Evolutionary conservation across 2,888 invertebrate species (phyloP).

Genomic region (Leuctra nigra): DNA sequence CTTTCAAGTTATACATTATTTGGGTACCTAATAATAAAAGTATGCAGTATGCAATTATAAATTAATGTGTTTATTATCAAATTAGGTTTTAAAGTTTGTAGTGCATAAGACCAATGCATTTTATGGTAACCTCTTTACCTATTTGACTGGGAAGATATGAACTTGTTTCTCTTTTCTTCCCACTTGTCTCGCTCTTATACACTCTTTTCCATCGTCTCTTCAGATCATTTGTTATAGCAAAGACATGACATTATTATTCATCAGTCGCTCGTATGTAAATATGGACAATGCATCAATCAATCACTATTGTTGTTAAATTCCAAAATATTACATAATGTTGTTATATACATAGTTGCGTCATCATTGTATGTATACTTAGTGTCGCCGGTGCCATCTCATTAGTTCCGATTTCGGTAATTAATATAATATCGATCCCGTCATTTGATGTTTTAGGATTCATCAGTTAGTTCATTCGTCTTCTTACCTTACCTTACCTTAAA

Average conservation of each 20-base stretch:
- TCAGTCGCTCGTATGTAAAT: constrained; percentile 4
- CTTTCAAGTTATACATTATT: too few species aligned
- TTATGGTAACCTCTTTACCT: too few species aligned
- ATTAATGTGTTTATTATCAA: too few species aligned
- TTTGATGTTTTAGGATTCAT: not conserved
- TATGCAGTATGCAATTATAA: too few species aligned
- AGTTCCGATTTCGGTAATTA: not conserved
- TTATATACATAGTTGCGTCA: constrained; percentile 5
- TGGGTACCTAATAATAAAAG: too few species aligned
- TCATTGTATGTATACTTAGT: constrained; percentile 2
- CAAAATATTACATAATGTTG: constrained; percentile 12
- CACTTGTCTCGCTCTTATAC: constrained; percentile 4
- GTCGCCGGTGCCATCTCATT: constrained; percentile 2
- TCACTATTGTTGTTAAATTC: constrained; percentile 12
- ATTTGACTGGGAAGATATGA: not conserved
- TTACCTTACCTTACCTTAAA: too few species aligned
- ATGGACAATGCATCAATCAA: not conserved
- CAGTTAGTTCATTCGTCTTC: too few species aligned
- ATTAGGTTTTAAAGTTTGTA: too few species aligned
- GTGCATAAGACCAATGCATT: too few species aligned
- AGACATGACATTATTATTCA: constrained; percentile 6
- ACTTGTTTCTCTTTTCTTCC: not conserved
- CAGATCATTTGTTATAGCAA: constrained; percentile 4
- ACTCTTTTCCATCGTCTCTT: constrained; percentile 12
- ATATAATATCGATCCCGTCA: not conserved